These are phyloP conservation scores for Drosophila nr. medialis DNA, from an alignment of 2,888 invertebrate genomes.

Conservation along the genomic window DNA sequence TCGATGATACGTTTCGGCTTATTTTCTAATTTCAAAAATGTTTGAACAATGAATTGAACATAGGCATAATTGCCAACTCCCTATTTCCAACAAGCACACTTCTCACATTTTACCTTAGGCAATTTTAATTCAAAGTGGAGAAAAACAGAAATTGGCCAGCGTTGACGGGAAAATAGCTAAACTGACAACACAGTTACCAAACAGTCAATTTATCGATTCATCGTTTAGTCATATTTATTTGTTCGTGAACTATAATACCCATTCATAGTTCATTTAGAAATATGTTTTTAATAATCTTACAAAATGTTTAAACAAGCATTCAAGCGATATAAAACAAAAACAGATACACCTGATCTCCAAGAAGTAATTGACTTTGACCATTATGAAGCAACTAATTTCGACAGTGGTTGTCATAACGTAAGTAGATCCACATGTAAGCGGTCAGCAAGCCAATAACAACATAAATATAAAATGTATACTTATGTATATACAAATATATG, in stretches of 20 bases:
- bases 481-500: not conserved
- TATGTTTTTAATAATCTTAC: not conserved
- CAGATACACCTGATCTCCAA: slow-evolving; percentile 87
- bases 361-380: slow-evolving; percentile 87
- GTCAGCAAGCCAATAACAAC: not conserved
- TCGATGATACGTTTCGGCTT: too few species aligned
- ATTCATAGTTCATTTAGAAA: not conserved
- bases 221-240: not conserved
- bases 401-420: slow-evolving; percentile 18
- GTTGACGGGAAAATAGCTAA: not conserved
- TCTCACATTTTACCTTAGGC: too few species aligned
- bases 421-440: slow-evolving; percentile 15
- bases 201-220: not conserved
- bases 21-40: too few species aligned
- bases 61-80: too few species aligned
- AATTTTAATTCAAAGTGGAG: not conserved
- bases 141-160: not conserved
- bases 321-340: slow-evolving; percentile 92
- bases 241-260: not conserved
- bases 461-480: not conserved
- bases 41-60: too few species aligned
- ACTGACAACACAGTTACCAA: not conserved
- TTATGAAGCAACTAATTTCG: slow-evolving; percentile 21
- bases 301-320: slow-evolving; percentile 89
- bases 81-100: too few species aligned